Conservation (phyloP, 2,113 vertebrate species). For the Mionectes macconnelli region DNA sequence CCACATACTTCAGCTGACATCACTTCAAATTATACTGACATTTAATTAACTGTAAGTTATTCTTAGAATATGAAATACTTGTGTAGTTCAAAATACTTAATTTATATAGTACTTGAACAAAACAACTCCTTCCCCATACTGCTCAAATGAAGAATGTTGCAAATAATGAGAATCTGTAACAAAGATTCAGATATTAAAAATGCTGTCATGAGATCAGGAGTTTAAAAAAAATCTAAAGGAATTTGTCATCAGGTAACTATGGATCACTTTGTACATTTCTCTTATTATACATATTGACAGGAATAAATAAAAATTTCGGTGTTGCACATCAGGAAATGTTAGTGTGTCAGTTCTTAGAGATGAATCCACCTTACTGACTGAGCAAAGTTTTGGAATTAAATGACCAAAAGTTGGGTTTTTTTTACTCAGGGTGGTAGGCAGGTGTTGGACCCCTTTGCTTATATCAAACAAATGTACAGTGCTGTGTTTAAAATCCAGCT, state of each 20-base stretch:
- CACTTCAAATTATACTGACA: background rate
- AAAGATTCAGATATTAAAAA: background rate
- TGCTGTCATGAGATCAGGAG: background rate
- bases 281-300: background rate
- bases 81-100: background rate
- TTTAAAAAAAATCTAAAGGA: background rate
- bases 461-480: background rate
- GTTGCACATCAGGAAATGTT: background rate
- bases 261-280: background rate
- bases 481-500: background rate
- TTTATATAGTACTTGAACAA: background rate
- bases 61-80: conserved; percentile 7
- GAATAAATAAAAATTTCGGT: background rate
- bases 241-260: background rate
- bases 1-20: background rate
- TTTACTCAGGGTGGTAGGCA: background rate
- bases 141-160: background rate
- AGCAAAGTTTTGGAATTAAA: background rate
- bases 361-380: background rate
- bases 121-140: background rate
- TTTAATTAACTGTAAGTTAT: conserved; percentile 20
- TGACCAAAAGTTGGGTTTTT: background rate
- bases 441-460: background rate
- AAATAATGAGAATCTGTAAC: background rate
- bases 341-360: background rate